Evolutionary conservation across 2,888 invertebrate species (phyloP).

Genomic region (Bhutanitis thaidina): DNA sequence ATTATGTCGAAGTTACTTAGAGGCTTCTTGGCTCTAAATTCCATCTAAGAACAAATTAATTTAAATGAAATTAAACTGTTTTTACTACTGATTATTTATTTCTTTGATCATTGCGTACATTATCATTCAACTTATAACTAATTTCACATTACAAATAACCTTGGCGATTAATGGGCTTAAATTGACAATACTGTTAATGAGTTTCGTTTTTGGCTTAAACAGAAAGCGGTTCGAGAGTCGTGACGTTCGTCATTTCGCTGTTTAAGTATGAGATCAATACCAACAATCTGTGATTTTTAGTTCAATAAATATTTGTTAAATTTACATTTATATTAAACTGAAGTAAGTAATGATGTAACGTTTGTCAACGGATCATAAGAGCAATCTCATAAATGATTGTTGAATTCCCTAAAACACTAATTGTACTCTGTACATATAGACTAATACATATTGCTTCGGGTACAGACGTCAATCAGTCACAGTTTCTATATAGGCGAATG

Average conservation of each 20-base stretch:
- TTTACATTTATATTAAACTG: no score
- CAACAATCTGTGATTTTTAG: conserved; percentile 23
- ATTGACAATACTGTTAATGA: background rate
- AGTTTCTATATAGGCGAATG: background rate
- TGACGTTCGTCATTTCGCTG: no score
- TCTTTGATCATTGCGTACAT: background rate
- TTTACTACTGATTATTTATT: background rate
- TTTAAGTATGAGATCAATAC: conserved; percentile 50
- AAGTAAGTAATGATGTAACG: no score
- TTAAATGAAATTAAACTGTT: no score
- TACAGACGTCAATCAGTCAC: background rate
- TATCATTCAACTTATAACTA: background rate
- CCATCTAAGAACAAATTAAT: background rate
- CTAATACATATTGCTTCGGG: background rate
- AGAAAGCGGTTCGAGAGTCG: no score
- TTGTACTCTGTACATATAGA: conserved; percentile 36
- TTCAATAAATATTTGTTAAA: background rate
- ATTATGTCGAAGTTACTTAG: no score
- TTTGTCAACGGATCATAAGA: no score
- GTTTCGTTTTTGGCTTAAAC: no score
- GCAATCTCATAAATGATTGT: background rate
- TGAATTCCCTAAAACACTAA: conserved; percentile 14
- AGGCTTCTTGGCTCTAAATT: no score
- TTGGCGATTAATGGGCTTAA: background rate
- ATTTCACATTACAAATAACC: background rate